Evolutionary conservation across 1,140 invertebrate genomes (phyloP), one percentile per base, ranked within the genome.

Genomic region (Anastrepha ludens): DNA sequence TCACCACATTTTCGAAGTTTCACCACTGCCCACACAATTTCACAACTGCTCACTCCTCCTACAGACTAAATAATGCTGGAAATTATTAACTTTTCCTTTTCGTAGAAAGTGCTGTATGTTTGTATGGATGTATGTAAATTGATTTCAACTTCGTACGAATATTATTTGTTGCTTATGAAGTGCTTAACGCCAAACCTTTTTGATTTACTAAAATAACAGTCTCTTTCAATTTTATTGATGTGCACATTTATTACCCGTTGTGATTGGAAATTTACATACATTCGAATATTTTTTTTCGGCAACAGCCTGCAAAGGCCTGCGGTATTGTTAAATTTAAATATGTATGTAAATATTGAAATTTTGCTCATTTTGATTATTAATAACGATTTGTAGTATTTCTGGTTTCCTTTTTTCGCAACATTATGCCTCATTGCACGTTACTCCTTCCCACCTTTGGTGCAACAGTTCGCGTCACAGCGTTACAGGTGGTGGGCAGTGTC

Each of bases 41-140:
- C 29, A 67, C 29, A 67, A 20, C 64, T 67, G 39, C n/a, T 62
- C 6, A 67, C 20, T 20, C n/a, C 64, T 8, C 64, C 64, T 67
- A 67, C 64, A 67, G n/a, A 39, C 29, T 67, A 15, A 67, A 67
- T 67, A n/a, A 67, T 8, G 29, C 64, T 29, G 64, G 6, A 67
- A 67, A 67, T 29, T 39, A 67, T 67, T 5, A 20, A 67, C 64
- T 67, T 67, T 67, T 67, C 64, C 64, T 67, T 67, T 67, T 67
- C 64, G 64, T 67, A 67, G 64, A 67, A 67, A 67, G 64, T 67
- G 64, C 64, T 1, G 29, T 67, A 29, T 67, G 29, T 29, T 29
- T 29, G 29, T 29, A 29, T 29, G 29, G 29, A 29, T 29, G 29
- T 29, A 29, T 29, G 29, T 29, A 29, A 29, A 67, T 67, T 9